phyloP scores from a whole-genome alignment of 2,113 vertebrate species.

The Ceyx cyanopectus region DNA sequence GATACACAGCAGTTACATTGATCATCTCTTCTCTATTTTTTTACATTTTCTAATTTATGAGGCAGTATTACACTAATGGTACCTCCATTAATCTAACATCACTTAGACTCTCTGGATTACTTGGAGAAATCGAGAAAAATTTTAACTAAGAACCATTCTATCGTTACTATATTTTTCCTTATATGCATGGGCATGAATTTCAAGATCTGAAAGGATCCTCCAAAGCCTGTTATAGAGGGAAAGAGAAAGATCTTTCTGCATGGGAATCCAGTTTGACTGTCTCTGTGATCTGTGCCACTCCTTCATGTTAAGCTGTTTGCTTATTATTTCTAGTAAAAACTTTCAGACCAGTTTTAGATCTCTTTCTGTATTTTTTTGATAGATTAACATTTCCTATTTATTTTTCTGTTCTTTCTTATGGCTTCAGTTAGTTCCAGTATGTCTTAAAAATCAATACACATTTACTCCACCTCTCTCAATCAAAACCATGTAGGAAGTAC shows the following conservation, averaged over 20 bases:
- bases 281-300: not conserved
- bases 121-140: not conserved
- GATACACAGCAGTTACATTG: not conserved
- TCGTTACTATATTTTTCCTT: not conserved
- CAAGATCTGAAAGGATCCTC: not conserved
- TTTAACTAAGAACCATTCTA: not conserved
- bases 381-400: not conserved
- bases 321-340: not conserved
- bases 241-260: not conserved
- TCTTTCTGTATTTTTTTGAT: not conserved
- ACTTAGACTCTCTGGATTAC: not conserved
- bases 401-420: not conserved
- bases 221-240: not conserved
- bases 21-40: not conserved
- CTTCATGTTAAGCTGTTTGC: not conserved
- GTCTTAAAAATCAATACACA: not conserved
- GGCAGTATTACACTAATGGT: not conserved
- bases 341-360: not conserved
- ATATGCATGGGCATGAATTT: not conserved
- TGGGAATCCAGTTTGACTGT: not conserved
- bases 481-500: not conserved
- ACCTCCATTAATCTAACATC: not conserved
- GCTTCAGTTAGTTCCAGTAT: not conserved
- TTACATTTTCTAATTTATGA: not conserved
- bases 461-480: not conserved